These are phyloP conservation scores for Onychostoma macrolepis DNA, from an alignment of 2,113 vertebrate species.

Conservation along the genomic window DNA sequence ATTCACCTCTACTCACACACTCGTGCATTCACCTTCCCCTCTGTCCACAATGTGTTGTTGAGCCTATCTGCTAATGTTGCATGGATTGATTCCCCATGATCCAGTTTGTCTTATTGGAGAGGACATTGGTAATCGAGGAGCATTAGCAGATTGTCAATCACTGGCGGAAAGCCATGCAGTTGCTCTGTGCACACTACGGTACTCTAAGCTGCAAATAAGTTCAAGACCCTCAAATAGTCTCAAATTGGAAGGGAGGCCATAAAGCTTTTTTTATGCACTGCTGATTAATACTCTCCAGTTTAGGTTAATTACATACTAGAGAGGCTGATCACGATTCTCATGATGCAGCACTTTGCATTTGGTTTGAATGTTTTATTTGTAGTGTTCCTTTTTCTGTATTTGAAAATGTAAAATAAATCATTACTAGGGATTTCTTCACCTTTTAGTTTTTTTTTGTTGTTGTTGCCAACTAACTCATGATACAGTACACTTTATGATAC, in stretches of 20 bases:
- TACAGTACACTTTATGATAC: neutral
- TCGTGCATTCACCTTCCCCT: constrained; percentile 7
- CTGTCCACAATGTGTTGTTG: constrained; percentile 25
- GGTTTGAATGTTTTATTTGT: constrained; percentile 10
- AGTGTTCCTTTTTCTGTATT: neutral
- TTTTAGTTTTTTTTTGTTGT: neutral
- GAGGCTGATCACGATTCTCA: neutral
- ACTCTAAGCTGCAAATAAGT: constrained; percentile 34
- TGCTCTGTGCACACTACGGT: neutral
- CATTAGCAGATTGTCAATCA: constrained; percentile 45
- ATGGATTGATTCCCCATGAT: constrained; percentile 32
- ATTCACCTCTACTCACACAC: constrained; percentile 23
- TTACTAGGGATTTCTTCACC: neutral
- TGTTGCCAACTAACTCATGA: neutral
- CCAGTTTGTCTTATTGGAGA: constrained; percentile 40
- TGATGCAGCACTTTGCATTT: neutral
- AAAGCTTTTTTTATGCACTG: constrained; percentile 20
- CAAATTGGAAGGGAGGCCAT: neutral
- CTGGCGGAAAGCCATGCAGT: constrained; percentile 31
- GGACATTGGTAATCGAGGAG: constrained; percentile 27
- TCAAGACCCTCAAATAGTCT: constrained; percentile 18
- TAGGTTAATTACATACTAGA: constrained; percentile 25
- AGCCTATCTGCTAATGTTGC: constrained; percentile 25
- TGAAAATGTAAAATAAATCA: neutral
- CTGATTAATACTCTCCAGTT: constrained; percentile 34